These are phyloP conservation scores for Drosophila biarmipes DNA, from an alignment of 1,140 invertebrate genomes.

Conservation along the genomic window DNA sequence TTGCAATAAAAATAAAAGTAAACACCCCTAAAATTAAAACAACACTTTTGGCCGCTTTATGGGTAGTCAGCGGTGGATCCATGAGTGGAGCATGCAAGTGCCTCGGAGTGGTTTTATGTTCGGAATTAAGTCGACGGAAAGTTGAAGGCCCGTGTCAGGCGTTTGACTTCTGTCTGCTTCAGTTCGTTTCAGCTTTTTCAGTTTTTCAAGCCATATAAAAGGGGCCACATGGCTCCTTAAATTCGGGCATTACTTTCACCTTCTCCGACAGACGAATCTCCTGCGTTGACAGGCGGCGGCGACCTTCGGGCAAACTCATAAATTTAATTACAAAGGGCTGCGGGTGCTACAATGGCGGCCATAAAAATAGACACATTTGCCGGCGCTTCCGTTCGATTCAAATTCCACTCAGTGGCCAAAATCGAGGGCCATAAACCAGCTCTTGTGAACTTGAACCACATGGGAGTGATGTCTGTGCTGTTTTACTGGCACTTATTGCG, in stretches of 20 bases:
- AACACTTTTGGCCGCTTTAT: conserved; percentile 70
- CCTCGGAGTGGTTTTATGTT: conserved; percentile 50
- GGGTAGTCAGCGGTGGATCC: conserved; percentile 19
- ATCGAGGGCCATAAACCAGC: conserved; percentile 41
- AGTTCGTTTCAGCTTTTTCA: neutral
- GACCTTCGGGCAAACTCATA: conserved; percentile 64
- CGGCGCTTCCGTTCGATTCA: conserved; percentile 24
- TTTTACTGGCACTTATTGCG: conserved; percentile 35
- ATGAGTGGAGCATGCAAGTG: conserved; percentile 16
- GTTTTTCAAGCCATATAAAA: conserved; percentile 13
- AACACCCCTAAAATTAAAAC: conserved; percentile 74
- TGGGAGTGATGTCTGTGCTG: conserved; percentile 13
- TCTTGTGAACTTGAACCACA: conserved; percentile 56
- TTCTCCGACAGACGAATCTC: conserved; percentile 10
- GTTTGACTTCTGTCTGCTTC: conserved; percentile 28
- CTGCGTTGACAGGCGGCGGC: conserved; percentile 20
- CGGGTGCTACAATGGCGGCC: conserved; percentile 29
- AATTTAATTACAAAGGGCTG: conserved; percentile 51
- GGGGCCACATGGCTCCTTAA: conserved; percentile 16
- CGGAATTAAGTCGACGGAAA: conserved; percentile 42
- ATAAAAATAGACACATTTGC: conserved; percentile 67
- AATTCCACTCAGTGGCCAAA: conserved; percentile 38
- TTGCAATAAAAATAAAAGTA: conserved; percentile 77
- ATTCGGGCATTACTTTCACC: conserved; percentile 51
- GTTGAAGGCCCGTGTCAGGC: conserved; percentile 33